Base-by-base conservation (phyloP, 2,797 vertebrate genomes). In the Apogon talboti region DNA sequence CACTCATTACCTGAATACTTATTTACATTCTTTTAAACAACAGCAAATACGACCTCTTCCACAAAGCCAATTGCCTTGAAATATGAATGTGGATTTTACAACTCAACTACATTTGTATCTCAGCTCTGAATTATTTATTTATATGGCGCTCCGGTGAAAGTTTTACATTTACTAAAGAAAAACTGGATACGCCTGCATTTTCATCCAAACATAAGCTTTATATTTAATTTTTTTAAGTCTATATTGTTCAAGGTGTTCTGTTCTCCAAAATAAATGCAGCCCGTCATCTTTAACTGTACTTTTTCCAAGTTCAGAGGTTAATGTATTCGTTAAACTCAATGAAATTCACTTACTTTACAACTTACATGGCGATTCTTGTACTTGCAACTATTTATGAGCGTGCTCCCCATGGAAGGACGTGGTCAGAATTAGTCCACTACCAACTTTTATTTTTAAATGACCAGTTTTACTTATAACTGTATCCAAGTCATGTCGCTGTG, bases 401-500 rank as follows among this genome's bases (percentile, higher is more conserved):
- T 68, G 45, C 48, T n/a, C n/a, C 1, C 16, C 15, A 33, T 62
- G 0, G 64, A 38, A 44, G 16, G 49, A 63, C 49, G 16, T 7
- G 1, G 35, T 53, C 38, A 35, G 18, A 9, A 55, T 15, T 37
- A 33, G 33, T 61, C 47, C 14, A 46, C 42, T 16, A 61, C n/a
- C 28, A 58, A 11, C 44, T 19, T 41, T 59, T 24, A 35, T 51
- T 53, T 14, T 48, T 12, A 6, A 35, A 35, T 35, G 9, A 28
- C 16, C 59, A 45, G 45, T 51, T 53, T 56, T 47, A 65, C 66
- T 83, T 44, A 49, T 37, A 45, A 60, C 30, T 19, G 46, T 51
- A 55, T 63, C 15, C 47, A 47, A 54, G 43, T 59, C 47, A 43
- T 55, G 66, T 33, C 71, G 49, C 51, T 65, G 38, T 42, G 74